Evolutionary conservation across 2,797 vertebrate genomes (phyloP), one percentile per base, ranked within the genome.

Genomic region (Pseudochromis fuscus): DNA sequence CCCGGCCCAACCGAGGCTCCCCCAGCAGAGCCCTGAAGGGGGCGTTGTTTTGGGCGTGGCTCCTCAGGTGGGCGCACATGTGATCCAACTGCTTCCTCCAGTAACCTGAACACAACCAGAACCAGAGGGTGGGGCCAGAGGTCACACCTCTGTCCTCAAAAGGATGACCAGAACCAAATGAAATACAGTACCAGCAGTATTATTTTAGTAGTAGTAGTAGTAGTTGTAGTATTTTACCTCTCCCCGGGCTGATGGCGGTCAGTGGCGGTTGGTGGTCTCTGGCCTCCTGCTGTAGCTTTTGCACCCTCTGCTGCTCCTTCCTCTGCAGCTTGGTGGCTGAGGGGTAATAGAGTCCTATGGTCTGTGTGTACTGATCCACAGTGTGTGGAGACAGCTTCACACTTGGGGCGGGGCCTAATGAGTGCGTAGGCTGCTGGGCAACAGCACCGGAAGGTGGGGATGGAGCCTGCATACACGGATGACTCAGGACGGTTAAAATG

Each of bases 11-110:
- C 12, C 93, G 94, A 62, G 96, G 97, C 48, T 98, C 96, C 77
- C 95, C 96, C 71, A 99, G 90, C 84, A 98, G 89, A 11, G 95
- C 84, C 76, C 96, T 94, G 92, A 99, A 98, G 78, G 96, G 90
- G 51, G 90, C 69, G 64, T 96, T 94, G 91, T 97, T 99, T 87
- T 97, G 97, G 31, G 96, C 79, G n/a, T 96, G 96, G 74, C 95
- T 95, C 65, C 96, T 94, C 63, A 99, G 91, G 74, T 99, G 97
- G 59, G 96, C 94, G 5, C 95, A 96, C 9, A 98, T 75, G 0
- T 98, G 97, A 88, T 98, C 97, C 86, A 98, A 13, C 84, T 99
- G 97, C 79, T 95, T 95, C 85, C 97, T 96, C 97, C 97, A 99
- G 89, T 94, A 98, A 53, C 97, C 97, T 98, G 71, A 28, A 18